Base-by-base conservation (phyloP, 2,797 vertebrate species). In the Liparis tanakae region DNA sequence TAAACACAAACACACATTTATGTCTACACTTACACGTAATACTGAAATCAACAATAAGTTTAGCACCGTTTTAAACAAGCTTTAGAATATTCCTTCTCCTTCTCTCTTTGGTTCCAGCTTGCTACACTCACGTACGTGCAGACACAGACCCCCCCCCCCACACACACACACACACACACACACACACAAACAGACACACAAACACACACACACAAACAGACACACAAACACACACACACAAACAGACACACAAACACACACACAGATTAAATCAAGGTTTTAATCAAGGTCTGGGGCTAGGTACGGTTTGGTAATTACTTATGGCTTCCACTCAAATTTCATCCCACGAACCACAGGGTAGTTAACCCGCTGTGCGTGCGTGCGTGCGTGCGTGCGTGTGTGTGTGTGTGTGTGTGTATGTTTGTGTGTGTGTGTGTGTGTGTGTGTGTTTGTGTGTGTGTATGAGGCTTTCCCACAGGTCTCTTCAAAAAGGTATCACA, bases 221-320 rank as follows among this genome's bases (percentile, higher is more conserved):
- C n/a, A n/a, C n/a, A n/a, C n/a, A n/a, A n/a, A n/a, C n/a, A n/a
- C n/a, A n/a, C n/a, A n/a, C n/a, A n/a, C n/a, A n/a, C n/a, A n/a
- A n/a, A n/a, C n/a, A n/a, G n/a, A n/a, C n/a, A n/a, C n/a, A n/a
- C n/a, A n/a, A n/a, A n/a, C n/a, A n/a, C 43, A 44, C 43, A 17
- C 43, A 17, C 3, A 67, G 7, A 72, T 61, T 57, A 77, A 67
- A 71, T 67, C 57, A 67, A 66, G 41, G 17, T 3, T 54, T 6
- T 70, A 64, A 72, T 76, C 62, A 74, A 73, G 50, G 74, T 74
- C 33, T 73, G 43, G 69, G 67, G 70, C 50, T 43, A 63, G 53
- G 72, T 59, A 25, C n/a, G 67, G 72, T 66, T 64, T 72, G 72
- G 15, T 67, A 62, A 80, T 82, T 79, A 70, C 22, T 67, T 60